Evolutionary conservation across 1,140 invertebrate species (phyloP), one percentile per base, ranked within the genome.

Genomic region (Drosophila bocqueti): DNA sequence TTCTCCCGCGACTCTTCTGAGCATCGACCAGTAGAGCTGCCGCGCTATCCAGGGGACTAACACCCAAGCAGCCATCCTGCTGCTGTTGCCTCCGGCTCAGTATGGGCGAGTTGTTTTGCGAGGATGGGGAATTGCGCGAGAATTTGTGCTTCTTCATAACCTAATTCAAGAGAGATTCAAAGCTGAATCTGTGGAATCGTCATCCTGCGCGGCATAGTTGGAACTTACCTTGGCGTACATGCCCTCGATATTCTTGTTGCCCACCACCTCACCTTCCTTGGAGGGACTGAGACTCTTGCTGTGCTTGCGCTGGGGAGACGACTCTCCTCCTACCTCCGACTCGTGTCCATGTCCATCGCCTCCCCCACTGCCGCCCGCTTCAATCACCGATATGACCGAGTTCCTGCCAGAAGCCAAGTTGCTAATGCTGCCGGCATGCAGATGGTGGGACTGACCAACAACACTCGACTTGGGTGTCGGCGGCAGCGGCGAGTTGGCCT

Each of bases 141-240:
- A 92, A 83, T 75, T 93, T 93, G 69, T 93, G 92, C 57, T 93
- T 93, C 24, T 93, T 93, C 85, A 93, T 93, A 4, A 93, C 92
- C 92, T 93, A 58, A 10, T 60, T 13, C 26, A 24, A 24, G 11
- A 15, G 21, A 1, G 78, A 9, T 24, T 24, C 18, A 42, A 24
- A 2, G 3, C 21, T 21, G 3, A 10, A 3, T 73, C 8, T 50
- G 10, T 1, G 10, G 15, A 34, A 18, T 8, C n/a, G 1, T 15
- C 0, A 11, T 13, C 2, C 10, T 16, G n/a, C 10, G n/a, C 10
- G 0, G 8, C 72, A 38, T 18, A 3, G 31, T 18, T 43, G 11
- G n/a, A 0, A 29, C 31, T 65, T 72, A 97, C 97, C 94, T 97
- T 98, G 0, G 97, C 97, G 90, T 97, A 97, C 96, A 97, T 97